Conservation (phyloP, 2,888 invertebrate genomes). For the Seira ritae region DNA sequence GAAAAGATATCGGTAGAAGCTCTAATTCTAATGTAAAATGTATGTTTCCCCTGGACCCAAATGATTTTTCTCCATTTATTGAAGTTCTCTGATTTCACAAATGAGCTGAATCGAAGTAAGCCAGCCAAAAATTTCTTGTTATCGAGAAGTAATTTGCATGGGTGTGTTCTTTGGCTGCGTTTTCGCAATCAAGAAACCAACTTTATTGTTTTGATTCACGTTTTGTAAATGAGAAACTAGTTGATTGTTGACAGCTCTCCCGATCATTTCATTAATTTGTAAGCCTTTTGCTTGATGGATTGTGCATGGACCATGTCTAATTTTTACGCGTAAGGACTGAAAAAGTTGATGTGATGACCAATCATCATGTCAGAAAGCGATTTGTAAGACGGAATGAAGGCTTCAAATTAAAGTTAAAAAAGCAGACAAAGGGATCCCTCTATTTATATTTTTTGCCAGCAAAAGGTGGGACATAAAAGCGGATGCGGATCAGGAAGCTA, state of each 20-base stretch:
- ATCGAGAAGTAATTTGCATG: slow-evolving; percentile 47
- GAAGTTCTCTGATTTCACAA: slow-evolving; percentile 14
- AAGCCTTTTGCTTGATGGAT: background rate
- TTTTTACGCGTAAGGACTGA: too few relatives aligned
- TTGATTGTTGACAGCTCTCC: slow-evolving; percentile 53
- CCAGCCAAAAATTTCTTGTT: background rate
- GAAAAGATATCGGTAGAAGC: background rate
- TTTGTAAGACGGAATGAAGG: background rate
- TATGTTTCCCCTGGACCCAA: background rate
- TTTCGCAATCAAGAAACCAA: slow-evolving; percentile 61
- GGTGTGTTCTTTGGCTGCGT: slow-evolving; percentile 56
- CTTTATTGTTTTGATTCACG: slow-evolving; percentile 38
- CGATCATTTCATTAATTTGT: slow-evolving; percentile 16
- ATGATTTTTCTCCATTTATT: slow-evolving; percentile 4
- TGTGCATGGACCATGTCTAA: too few relatives aligned
- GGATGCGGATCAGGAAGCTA: too few relatives aligned
- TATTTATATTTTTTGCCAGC: too few relatives aligned
- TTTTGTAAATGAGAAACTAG: slow-evolving; percentile 2
- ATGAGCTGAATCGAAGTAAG: background rate
- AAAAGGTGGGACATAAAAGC: too few relatives aligned
- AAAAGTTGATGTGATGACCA: too few relatives aligned
- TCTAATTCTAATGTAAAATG: background rate
- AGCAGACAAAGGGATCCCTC: too few relatives aligned
- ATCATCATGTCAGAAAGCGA: background rate
- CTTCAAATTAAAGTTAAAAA: too few relatives aligned